A percentile compares a stretch with the other conserved stretches of the same genome.
Conservation (phyloP, 2,797 vertebrate genomes). For the Gymnoscopelus microlampas region DNA sequence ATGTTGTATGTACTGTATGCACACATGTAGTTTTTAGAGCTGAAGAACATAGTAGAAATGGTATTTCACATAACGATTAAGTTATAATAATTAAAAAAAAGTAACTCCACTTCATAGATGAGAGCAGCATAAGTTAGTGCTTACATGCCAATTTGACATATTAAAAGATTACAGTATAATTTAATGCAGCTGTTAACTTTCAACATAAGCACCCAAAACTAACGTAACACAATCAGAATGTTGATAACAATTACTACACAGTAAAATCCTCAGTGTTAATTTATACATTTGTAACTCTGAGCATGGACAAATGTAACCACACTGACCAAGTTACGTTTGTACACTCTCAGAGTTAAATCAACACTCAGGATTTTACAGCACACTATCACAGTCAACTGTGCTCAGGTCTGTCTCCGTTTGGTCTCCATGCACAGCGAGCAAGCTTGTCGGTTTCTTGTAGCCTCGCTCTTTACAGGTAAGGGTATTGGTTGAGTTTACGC, state of each 20-base stretch:
- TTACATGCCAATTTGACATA: conserved; percentile 12
- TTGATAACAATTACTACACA: too few relatives aligned
- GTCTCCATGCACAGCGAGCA: conserved; percentile 17
- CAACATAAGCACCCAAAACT: conserved; percentile 4
- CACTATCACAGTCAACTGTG: conserved; percentile 33
- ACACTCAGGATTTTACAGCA: neutral
- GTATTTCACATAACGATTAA: conserved; percentile 7
- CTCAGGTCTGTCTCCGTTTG: conserved; percentile 58
- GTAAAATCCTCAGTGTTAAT: neutral
- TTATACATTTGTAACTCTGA: too few relatives aligned
- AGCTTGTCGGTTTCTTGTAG: neutral
- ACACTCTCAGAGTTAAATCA: too few relatives aligned
- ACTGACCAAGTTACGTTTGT: too few relatives aligned
- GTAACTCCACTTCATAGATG: neutral
- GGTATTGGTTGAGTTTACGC: conserved; percentile 94
- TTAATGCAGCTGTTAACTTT: neutral
- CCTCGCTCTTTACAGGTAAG: conserved; percentile 84
- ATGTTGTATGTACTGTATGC: conserved; percentile 5
- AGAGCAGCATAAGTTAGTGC: conserved; percentile 50
- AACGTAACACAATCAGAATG: too few relatives aligned
- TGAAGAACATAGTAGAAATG: neutral
- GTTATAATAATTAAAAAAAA: conserved; percentile 3
- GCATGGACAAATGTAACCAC: too few relatives aligned
- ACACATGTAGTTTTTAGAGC: conserved; percentile 32
- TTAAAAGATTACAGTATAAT: conserved; percentile 11